These are phyloP conservation scores for Globodera ellingtonae DNA, from an alignment of 1,140 invertebrate genomes.

Conservation along the genomic window DNA sequence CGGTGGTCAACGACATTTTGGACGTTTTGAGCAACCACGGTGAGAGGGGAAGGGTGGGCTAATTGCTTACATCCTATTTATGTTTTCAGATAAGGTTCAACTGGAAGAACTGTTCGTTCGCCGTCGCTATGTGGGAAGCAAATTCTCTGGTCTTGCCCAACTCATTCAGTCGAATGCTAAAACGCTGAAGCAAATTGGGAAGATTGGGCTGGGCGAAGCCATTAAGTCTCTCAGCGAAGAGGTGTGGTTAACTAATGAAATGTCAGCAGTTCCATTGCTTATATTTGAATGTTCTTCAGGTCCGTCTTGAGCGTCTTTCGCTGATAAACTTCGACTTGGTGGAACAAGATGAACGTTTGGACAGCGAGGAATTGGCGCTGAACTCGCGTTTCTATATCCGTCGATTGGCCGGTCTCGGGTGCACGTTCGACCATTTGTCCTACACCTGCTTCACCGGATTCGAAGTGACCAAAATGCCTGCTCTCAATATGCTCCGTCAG, in stretches of 20 bases:
- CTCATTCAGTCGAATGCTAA: constrained; percentile 48
- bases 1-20: constrained; percentile 30
- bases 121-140: constrained; percentile 50
- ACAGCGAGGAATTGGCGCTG: constrained; percentile 34
- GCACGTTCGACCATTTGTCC: constrained; percentile 56
- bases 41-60: neutral
- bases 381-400: constrained; percentile 47
- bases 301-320: constrained; percentile 53
- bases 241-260: constrained; percentile 21
- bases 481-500: constrained; percentile 42
- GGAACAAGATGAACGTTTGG: constrained; percentile 37
- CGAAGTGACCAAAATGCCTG: constrained; percentile 45
- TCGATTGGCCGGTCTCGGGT: constrained; percentile 41
- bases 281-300: constrained; percentile 27
- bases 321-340: constrained; percentile 57
- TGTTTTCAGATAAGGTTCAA: constrained; percentile 51
- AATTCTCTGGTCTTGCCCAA: constrained; percentile 40
- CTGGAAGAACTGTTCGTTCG: constrained; percentile 49
- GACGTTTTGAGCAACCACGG: constrained; percentile 14
- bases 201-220: constrained; percentile 51
- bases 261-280: neutral
- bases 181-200: constrained; percentile 45
- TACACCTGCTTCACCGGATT: constrained; percentile 55
- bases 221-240: constrained; percentile 45
- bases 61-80: neutral